Evolutionary conservation across 53 echinoderm and acorn worm species (phyloP), one percentile per base, ranked within the genome.

Genomic region (Zoroaster sp.): DNA sequence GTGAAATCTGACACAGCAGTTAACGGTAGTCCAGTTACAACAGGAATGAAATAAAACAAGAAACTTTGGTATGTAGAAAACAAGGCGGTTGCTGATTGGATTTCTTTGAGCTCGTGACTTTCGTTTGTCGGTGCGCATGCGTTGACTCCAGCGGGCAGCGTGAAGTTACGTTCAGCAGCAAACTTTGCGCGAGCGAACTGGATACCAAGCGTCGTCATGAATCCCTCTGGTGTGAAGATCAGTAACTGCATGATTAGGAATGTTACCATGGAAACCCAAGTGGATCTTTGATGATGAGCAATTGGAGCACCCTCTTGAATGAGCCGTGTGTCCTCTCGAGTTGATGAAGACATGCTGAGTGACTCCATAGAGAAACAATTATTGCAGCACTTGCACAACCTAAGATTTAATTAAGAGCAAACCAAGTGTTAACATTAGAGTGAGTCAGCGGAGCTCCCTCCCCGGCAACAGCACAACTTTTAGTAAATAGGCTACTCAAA

Each of bases 161-260:
- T 41, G 67, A 41, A 81, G 15, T 67, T 67, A 30, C 81, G 66
- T 7, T 81, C 53, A 35, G 52, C 52, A 36, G 78, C 78, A 47
- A 78, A 55, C 37, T 43, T 17, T 13, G 78, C 35, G 54, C 81
- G 81, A 12, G 33, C 81, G 32, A 81, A 81, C 67, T 81, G 81
- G 30, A 81, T 66, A 9, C 28, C 66, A 37, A 81, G 31, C 41
- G 66, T 65, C 40, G 41, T 65, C 33, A 42, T 66, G 21, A 66
- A 18, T 28, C 40, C 31, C 30, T 81, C 81, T 11, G 81, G 66
- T 11, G 31, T 28, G 31, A 81, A 66, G 81, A 81, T 66, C 9
- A 81, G 44, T 15, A 81, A n/a, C 40, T 81, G 81, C 13, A 81
- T 6, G 30, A 81, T 32, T 7, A 81, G 67, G 43, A 81, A 81